Base-by-base conservation (phyloP, 2,888 invertebrate genomes). In the Thelaira solivaga region DNA sequence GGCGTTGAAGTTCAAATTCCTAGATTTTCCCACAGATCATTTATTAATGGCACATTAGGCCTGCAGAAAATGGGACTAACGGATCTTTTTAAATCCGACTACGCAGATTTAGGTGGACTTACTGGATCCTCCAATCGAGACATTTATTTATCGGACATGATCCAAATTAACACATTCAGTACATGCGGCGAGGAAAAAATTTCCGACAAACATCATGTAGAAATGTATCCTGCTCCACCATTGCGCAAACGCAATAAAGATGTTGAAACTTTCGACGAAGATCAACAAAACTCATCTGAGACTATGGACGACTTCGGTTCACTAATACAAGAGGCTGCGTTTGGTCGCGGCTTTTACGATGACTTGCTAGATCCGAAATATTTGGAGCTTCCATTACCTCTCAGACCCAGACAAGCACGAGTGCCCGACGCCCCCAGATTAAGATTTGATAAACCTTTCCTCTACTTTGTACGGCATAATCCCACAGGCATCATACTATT, bases 401-500 rank as follows among this genome's bases (percentile, higher is more conserved):
- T 94, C 26, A 89, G 94, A 68, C 94, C 94, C 2, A 89, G 94
- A 82, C 94, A 94, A 83, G 94, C 94, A 2, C 90, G 94, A 31
- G 88, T 93, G 11, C 94, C 94, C 0, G 93, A 94, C 57, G 90
- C 91, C 16, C 94, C 94, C 4, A 91, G 96, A 85, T 90, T 97
- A 85, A 93, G 94, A 83, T 94, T 96, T 86, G 96, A 97, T 84
- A 91, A 96, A 85, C 96, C 96, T 0, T 97, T 97, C 91, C 90
- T 97, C 24, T 97, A 95, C 88, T 94, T 96, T 83, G 95, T 96
- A 11, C 91, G 96, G 85, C 96, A 97, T 88, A 96, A 96, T 88
- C 96, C 96, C 1, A 94, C 96, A n/a, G 96, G 96, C 76, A 92
- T 96, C 90, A 94, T 97, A 84, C 90, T 97, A 61, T 95, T 95